Base-by-base conservation (phyloP, 2,797 vertebrate genomes). In the Anomalospiza imberbis region DNA sequence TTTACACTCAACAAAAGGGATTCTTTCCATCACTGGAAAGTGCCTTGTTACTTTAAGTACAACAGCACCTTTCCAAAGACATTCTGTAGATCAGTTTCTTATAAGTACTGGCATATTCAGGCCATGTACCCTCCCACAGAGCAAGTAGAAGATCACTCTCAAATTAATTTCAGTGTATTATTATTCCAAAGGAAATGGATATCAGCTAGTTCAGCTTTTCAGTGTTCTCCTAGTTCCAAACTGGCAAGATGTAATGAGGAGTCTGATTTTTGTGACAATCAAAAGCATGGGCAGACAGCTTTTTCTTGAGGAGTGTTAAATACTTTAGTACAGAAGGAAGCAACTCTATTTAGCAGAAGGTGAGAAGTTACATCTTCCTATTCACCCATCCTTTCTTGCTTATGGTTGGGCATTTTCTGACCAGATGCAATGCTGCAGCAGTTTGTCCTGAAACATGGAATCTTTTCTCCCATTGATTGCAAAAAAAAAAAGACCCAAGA, bases 131-230 rank as follows among this genome's bases (percentile, higher is more conserved):
- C 53, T 91, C 90, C 88, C 91, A 93, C 60, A 87, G 89, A 91
- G 83, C 80, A 91, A 96, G 90, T 93, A 94, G 45, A 65, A 92
- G 79, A 95, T 93, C 68, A 79, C 80, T 88, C 79, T 93, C 42
- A 91, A 72, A 94, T 94, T 94, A 93, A 93, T 95, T 95, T 94
- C 68, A 73, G 44, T 90, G 87, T 95, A 47, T 91, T 96, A 78
- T 92, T 95, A 73, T 95, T 96, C 73, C 55, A 90, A 67, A 93
- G 70, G 89, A 96, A 96, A 93, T 86, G 66, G 66, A 76, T 91
- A 93, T 85, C 75, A 81, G 32, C 51, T 62, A 88, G 44, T 85
- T 89, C 67, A 78, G 44, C 42, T 82, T 89, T 92, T 77, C n/a
- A 34, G 24, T 75, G 76, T 92, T 67, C 17, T 38, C 17, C 26